Base-by-base conservation (phyloP, 30 jellyfish, hydroid and myxozoan species). In the Cassiopea xamachana region DNA sequence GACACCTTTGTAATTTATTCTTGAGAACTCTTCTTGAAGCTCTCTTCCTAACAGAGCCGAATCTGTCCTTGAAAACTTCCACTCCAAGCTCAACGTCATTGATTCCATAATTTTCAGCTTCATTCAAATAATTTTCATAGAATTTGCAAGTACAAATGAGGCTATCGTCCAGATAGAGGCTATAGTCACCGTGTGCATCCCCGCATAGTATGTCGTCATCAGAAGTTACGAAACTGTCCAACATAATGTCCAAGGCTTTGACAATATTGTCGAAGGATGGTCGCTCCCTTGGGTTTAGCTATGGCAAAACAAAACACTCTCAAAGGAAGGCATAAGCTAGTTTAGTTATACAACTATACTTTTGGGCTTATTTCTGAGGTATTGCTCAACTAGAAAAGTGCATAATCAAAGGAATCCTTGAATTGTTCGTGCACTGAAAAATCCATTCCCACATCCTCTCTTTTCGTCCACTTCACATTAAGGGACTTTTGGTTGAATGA, bases 191-290 rank as follows among this genome's bases (percentile, higher is more conserved):
- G 85, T 39, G 55, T 5, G 67, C 86, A n/a, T 49, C 86, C 73
- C 49, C 90, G 27, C 44, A 43, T 68, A 60, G 51, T 1, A 45
- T 44, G 17, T 76, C 90, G 8, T 93, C 97, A 49, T 68, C 77
- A 16, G 84, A 81, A 71, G 72, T 94, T 43, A 90, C 79, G 71
- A 80, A 47, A 1, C 76, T 80, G 82, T 94, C 98, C 60, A 94
- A 86, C 46, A 94, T 89, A 47, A 94, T 89, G 70, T 94, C 98
- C 87, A 94, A 18, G 10, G 92, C 96, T 77, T 89, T 94, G 51
- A 81, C 97, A 73, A 94, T 89, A 81, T 89, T 86, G 46, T 27
- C 86, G 50, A 94, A 94, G 13, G 90, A 46, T 81, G 98, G 98
- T 46, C 98, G 82, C 27, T 80, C 95, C 3, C 68, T 71, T 44